Base-by-base conservation (phyloP, 2,888 invertebrate species). In the Caenorhabditis sulstoni region DNA sequence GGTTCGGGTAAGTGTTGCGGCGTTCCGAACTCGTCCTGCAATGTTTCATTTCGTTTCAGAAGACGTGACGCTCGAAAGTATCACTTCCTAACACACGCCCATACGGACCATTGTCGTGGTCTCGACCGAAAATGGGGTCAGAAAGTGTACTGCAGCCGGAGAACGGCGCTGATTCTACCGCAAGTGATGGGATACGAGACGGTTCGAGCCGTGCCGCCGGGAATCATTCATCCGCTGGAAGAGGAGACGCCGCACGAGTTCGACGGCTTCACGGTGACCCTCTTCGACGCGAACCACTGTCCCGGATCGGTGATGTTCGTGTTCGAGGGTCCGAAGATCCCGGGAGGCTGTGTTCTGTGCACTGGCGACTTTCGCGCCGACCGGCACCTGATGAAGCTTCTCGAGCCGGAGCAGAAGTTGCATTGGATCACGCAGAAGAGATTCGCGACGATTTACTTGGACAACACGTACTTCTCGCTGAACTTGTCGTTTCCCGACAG, bases 311-410 rank as follows among this genome's bases (percentile, higher is more conserved):
- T 75, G 14, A 75, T 75, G 75, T 67, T 49, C 39, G 23, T 75
- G 1, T 75, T 75, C 50, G 61, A 61, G 49, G 73, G 73, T 14
- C 20, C 23, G 0, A 52, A n/a, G n/a, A 39, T 53, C 37, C 45
- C 65, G 5, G 58, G 52, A 18, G 66, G 58, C 3, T 16, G 45
- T 0, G 29, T 75, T 41, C 55, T 75, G 0, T 67, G 61, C 22
- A 75, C 75, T 5, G 75, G 75, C 3, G 67, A 75, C 37, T 67
- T 75, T 22, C 61, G 75, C 18, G 75, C 75, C 8, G 67, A 67
- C 37, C 12, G 41, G 23, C 11, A 12, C 1, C 45, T 66, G 23
- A 20, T 73, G 57, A 35, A 44, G 8, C 16, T 18, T 5, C 35
- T 57, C 9, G 52, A 59, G 29, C 22, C 41, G n/a, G 50, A n/a